These are phyloP conservation scores for Trochalopteron elliotii DNA, from an alignment of 2,113 vertebrate genomes.

Conservation along the genomic window DNA sequence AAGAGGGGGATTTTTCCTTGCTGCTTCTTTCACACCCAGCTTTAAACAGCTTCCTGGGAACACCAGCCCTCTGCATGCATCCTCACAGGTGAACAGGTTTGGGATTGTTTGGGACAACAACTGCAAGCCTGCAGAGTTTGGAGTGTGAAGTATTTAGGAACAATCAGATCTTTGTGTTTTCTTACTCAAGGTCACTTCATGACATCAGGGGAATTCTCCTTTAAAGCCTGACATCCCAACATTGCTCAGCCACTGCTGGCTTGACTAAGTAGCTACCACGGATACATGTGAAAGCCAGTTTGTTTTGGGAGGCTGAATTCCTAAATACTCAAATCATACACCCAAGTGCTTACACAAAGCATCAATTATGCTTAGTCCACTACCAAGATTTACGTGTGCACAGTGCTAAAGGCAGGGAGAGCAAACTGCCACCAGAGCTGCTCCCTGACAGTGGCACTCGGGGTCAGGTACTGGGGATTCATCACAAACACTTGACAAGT, in stretches of 20 bases:
- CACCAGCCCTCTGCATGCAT: neutral
- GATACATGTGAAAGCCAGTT: neutral
- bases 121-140: neutral
- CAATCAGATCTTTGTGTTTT: neutral
- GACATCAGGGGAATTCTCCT: neutral
- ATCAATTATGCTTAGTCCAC: conserved; percentile 28
- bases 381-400: neutral
- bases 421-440: neutral
- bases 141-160: neutral
- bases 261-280: neutral
- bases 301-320: neutral
- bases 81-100: neutral
- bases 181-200: neutral
- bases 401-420: neutral
- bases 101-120: neutral
- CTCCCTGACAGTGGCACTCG: neutral
- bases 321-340: conserved; percentile 2
- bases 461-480: neutral
- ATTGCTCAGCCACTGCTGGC: neutral
- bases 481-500: conserved; percentile 13
- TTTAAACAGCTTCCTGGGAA: neutral
- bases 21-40: neutral
- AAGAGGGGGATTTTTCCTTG: neutral
- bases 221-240: neutral
- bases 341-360: conserved; percentile 6